Percentiles rank a stretch among this genome's conserved stretches.
These are phyloP conservation scores for Taxidea taxus DNA, from an alignment of 2,113 vertebrate genomes.

Conservation along the genomic window DNA sequence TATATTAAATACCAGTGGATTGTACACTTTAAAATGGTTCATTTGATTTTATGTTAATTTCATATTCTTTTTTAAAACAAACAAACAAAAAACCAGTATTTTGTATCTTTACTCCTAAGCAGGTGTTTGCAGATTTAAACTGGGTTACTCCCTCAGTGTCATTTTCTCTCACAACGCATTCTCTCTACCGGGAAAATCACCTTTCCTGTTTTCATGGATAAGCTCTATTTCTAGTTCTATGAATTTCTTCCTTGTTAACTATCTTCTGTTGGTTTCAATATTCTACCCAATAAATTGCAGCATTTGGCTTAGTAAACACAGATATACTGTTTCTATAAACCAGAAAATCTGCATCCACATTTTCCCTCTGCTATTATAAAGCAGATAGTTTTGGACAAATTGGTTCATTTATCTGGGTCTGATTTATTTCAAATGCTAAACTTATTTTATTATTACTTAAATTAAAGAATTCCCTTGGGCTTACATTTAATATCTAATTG, in stretches of 20 bases:
- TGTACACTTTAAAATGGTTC: not conserved
- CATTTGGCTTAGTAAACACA: not conserved
- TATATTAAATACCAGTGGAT: not conserved
- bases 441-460: constrained; percentile 19
- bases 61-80: not conserved
- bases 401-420: not conserved
- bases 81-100: not conserved
- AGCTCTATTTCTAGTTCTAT: not conserved
- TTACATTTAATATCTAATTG: constrained; percentile 29
- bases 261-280: not conserved
- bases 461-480: not conserved
- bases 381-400: not conserved
- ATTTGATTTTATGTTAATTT: not conserved
- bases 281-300: not conserved
- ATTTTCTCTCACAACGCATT: not conserved
- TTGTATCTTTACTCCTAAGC: not conserved
- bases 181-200: not conserved
- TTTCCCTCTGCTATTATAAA: not conserved
- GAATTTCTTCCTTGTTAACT: not conserved
- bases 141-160: not conserved
- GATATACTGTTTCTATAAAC: not conserved
- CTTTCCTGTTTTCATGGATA: not conserved
- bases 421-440: constrained; percentile 4
- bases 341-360: not conserved
- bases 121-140: not conserved